Conservation (phyloP, 2,888 invertebrate species). For the Torymus tubicola region DNA sequence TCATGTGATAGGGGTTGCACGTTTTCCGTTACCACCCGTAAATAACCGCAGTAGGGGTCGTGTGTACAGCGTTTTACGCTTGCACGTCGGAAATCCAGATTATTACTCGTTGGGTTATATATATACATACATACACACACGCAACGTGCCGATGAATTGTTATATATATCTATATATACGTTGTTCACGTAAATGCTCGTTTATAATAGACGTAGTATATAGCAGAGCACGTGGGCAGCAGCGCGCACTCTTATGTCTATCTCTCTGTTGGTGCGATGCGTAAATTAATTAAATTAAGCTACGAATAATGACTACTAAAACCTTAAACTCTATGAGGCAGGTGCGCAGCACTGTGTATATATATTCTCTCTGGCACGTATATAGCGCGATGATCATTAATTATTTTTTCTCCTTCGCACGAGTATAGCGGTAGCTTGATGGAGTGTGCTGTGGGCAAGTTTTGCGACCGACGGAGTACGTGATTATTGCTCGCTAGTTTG, state of each 20-base stretch:
- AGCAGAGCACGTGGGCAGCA: not conserved
- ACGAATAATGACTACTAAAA: conserved; percentile 23
- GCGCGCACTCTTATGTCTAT: too few relatives aligned
- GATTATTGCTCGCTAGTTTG: conserved; percentile 1
- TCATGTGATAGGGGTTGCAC: too few relatives aligned
- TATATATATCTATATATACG: conserved; percentile 1
- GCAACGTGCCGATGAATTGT: conserved; percentile 27
- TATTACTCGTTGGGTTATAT: conserved; percentile 26
- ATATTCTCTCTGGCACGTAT: too few relatives aligned
- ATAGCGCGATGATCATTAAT: not conserved
- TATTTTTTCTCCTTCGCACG: not conserved
- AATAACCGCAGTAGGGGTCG: conserved; percentile 34
- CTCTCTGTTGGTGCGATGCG: not conserved
- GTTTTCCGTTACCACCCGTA: conserved; percentile 37
- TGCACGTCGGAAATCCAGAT: conserved; percentile 38
- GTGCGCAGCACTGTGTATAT: too few relatives aligned
- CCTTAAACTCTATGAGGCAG: not conserved
- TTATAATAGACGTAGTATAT: conserved; percentile 26
- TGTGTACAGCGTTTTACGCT: conserved; percentile 36
- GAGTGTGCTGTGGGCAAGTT: too few relatives aligned
- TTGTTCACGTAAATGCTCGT: conserved; percentile 11
- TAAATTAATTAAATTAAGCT: conserved; percentile 45
- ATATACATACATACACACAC: not conserved
- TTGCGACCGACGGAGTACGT: not conserved
- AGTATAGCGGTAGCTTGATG: too few relatives aligned